phyloP scores from a whole-genome alignment of 53 echinoderm and acorn worm genomes.

The Antedon mediterranea region DNA sequence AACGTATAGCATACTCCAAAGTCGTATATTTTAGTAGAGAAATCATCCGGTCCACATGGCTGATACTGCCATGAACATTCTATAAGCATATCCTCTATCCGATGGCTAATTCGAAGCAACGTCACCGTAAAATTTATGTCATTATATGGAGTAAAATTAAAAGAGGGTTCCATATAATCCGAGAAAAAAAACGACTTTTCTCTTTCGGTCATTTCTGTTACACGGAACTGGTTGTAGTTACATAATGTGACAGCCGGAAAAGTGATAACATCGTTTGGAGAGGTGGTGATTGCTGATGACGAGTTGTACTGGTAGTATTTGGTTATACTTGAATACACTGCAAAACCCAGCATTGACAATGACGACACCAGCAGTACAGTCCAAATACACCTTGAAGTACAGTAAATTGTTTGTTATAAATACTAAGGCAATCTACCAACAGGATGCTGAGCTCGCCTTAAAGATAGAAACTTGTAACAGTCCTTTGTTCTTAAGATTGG shows the following conservation, averaged over 20 bases:
- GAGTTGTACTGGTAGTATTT: constrained; percentile 23
- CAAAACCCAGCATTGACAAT: neutral
- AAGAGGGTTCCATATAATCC: neutral
- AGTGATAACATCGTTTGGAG: constrained; percentile 17
- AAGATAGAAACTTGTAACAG: too few species aligned
- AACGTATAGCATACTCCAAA: constrained; percentile 49
- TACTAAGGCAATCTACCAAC: neutral
- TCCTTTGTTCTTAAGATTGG: too few species aligned
- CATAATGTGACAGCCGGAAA: constrained; percentile 62
- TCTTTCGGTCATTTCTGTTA: neutral
- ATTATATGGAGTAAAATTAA: neutral
- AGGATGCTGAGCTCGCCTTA: too few species aligned
- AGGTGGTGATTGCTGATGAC: constrained; percentile 22
- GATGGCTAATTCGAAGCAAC: constrained; percentile 14
- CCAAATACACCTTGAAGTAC: neutral
- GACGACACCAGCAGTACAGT: neutral
- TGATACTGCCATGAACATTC: constrained; percentile 15
- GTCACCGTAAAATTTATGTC: neutral
- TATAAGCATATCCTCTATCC: constrained; percentile 26
- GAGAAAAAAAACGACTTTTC: neutral
- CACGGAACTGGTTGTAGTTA: constrained; percentile 51
- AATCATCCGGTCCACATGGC: constrained; percentile 21
- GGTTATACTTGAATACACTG: neutral
- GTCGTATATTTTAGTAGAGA: constrained; percentile 19
- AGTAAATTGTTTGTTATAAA: constrained; percentile 1